Base-by-base conservation (phyloP, 30 jellyfish, hydroid and myxozoan species). In the Cassiopea andromeda region DNA sequence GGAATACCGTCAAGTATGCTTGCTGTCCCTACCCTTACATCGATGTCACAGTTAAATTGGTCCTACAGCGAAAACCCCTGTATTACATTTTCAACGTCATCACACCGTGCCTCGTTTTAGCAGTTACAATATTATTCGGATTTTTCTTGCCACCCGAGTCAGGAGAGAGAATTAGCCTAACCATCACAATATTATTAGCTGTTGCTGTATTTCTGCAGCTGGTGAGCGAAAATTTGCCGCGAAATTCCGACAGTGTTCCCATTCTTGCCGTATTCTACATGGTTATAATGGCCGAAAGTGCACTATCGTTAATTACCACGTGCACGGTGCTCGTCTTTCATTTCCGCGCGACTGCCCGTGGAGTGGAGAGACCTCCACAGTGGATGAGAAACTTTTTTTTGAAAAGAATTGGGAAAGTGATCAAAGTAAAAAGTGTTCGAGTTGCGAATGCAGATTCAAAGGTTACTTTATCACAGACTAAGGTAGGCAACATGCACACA, bases 81-180 rank as follows among this genome's bases (percentile, higher is more conserved):
- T 95, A 95, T 57, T 91, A 86, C 74, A 89, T 95, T 45, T 85
- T 90, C 60, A 95, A 95, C 75, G 98, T 90, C 27, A 91, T 95
- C n/a, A 78, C 94, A 17, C 99, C 99, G 48, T 95, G 99, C 82
- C 81, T 95, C 13, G 97, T 95, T 19, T 61, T 95, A 2, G 93
- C 95, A 0, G 73, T 81, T 19, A 95, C 97, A 7, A 84, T 91
- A 2, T 61, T 91, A 60, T 95, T 95, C 80, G 98, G 97, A 60
- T 95, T 95, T 69, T 95, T 90, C 91, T 85, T 95, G 67, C 99
- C 99, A 4, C 99, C 99, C 50, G 99, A 95, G 74, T 85, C 97
- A 17, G 99, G 99, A 1, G 99, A 95, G 74, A 85, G 99, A 46
- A 91, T 95, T 77, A 85, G 97, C 43, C 82, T 95, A 66, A 91